phyloP scores from a whole-genome alignment of 2,797 vertebrate genomes.

The Amblyraja radiata region DNA sequence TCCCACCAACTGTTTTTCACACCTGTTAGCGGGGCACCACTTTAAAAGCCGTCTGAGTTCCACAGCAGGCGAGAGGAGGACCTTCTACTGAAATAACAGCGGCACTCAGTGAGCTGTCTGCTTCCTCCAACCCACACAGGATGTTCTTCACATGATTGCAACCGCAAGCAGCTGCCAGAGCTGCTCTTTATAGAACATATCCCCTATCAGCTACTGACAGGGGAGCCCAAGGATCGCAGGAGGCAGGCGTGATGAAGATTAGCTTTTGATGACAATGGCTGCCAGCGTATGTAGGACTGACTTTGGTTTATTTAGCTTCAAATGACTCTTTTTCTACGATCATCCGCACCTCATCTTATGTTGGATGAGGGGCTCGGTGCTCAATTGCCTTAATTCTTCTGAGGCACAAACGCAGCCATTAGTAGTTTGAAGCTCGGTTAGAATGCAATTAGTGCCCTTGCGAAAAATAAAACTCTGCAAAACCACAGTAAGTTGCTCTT shows the following conservation, averaged over 20 bases:
- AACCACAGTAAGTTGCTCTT: neutral
- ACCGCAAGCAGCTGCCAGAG: neutral
- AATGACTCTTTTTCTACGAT: too few species aligned
- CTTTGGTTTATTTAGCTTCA: neutral
- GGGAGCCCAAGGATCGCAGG: neutral
- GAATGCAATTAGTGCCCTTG: neutral
- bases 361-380: neutral
- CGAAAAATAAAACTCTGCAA: neutral
- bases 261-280: neutral
- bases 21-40: neutral
- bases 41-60: neutral
- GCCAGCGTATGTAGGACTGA: neutral
- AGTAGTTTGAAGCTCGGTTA: neutral
- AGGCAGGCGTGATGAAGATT: neutral
- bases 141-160: neutral
- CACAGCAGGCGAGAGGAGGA: neutral
- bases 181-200: neutral
- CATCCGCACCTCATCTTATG: neutral
- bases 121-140: neutral
- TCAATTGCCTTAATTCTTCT: neutral
- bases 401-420: neutral
- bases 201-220: neutral
- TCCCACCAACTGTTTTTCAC: neutral
- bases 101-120: neutral
- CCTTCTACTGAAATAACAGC: neutral